Percentiles rank a stretch among this genome's conserved stretches.
phyloP scores from a whole-genome alignment of 2,113 vertebrate species.

The Panurus biarmicus region DNA sequence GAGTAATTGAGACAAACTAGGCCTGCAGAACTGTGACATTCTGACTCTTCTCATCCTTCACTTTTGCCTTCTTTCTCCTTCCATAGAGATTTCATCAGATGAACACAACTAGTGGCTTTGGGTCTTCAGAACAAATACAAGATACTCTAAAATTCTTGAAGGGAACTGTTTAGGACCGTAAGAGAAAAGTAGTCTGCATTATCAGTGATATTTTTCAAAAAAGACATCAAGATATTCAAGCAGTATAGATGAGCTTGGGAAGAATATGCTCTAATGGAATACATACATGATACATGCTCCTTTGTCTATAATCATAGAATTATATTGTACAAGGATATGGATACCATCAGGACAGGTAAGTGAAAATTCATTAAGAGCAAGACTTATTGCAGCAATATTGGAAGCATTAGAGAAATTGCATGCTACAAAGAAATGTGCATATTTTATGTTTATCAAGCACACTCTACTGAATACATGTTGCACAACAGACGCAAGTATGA shows the following conservation, averaged over 20 bases:
- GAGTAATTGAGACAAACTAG: not conserved
- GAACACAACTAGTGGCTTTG: not conserved
- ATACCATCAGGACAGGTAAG: not conserved
- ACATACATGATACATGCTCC: not conserved
- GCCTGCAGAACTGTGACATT: not conserved
- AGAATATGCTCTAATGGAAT: not conserved
- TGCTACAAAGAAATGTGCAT: not conserved
- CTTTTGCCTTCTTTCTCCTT: not conserved
- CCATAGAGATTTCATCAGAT: not conserved
- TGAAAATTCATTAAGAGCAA: not conserved
- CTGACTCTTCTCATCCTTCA: not conserved
- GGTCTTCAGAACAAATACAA: not conserved
- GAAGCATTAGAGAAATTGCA: not conserved
- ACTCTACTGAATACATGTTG: not conserved
- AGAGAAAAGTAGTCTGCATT: not conserved
- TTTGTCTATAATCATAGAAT: not conserved
- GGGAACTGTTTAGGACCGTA: not conserved
- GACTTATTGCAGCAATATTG: not conserved
- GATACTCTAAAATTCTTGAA: not conserved
- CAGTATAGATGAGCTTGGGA: not conserved
- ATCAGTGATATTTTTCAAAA: not conserved
- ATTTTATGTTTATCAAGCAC: not conserved
- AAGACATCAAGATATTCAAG: not conserved
- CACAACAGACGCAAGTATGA: not conserved
- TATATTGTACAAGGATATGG: not conserved